Evolutionary conservation across 1,140 invertebrate genomes (phyloP).

Genomic region (Piezodorus guildinii): DNA sequence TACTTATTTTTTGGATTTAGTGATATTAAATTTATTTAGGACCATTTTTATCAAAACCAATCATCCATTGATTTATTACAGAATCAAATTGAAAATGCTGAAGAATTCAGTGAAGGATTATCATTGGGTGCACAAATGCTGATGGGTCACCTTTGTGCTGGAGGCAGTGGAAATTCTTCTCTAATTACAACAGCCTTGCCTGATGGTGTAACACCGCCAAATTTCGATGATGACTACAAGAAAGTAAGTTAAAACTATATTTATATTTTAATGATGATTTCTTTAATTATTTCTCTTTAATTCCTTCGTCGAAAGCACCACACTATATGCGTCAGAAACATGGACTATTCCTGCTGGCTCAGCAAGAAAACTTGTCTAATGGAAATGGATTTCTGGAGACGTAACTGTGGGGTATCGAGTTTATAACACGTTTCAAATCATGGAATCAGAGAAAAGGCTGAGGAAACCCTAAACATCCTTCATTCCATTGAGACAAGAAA

Average conservation of each 20-base stretch:
- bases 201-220: constrained; percentile 51
- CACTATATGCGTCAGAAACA: no score
- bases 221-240: constrained; percentile 62
- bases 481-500: no score
- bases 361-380: no score
- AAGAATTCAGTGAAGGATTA: constrained; percentile 60
- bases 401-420: no score
- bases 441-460: no score
- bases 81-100: constrained; percentile 42
- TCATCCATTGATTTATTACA: not conserved
- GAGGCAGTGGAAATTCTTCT: constrained; percentile 51
- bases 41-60: not conserved
- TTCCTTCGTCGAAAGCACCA: no score
- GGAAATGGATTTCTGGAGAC: no score
- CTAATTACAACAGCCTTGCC: constrained; percentile 46
- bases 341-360: no score
- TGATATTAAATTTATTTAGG: not conserved
- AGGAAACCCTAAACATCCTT: no score
- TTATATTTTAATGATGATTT: no score
- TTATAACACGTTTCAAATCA: no score
- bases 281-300: no score
- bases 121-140: constrained; percentile 45
- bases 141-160: constrained; percentile 54
- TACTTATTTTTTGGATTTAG: not conserved
- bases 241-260: constrained; percentile 32